Conservation (phyloP, 2,113 vertebrate genomes). For the Carettochelys insculpta region DNA sequence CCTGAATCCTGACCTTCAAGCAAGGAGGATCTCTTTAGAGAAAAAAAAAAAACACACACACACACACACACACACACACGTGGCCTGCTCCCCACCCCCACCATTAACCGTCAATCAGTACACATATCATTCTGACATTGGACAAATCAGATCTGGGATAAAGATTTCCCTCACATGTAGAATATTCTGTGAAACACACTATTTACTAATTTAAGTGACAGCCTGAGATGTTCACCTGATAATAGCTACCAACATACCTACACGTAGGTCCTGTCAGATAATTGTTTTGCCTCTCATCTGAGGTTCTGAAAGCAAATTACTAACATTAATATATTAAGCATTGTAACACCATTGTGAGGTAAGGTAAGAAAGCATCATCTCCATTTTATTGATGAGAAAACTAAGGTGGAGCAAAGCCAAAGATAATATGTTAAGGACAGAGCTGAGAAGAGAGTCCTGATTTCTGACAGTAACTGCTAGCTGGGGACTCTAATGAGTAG, state of each 20-base stretch:
- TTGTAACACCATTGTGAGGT: not conserved
- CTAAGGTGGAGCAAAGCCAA: not conserved
- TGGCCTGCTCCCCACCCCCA: not conserved
- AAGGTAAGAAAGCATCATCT: not conserved
- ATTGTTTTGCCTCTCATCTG: not conserved
- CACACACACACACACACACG: no score
- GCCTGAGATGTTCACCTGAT: not conserved
- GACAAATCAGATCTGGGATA: not conserved
- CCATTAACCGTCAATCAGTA: not conserved
- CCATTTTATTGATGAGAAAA: not conserved
- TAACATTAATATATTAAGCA: not conserved
- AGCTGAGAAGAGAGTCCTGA: not conserved
- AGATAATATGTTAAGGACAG: not conserved
- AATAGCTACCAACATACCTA: not conserved
- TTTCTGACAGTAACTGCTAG: not conserved
- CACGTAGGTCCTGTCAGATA: not conserved
- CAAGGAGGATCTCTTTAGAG: not conserved
- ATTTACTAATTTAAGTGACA: not conserved
- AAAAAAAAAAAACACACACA: no score
- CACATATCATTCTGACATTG: not conserved
- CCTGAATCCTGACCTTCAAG: rapidly evolving
- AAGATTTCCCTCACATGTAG: not conserved
- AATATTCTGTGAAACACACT: not conserved
- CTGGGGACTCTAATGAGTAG: not conserved
- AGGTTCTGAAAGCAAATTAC: not conserved